phyloP scores from a whole-genome alignment of 2,113 vertebrate genomes.

The Megaceryle maxima region DNA sequence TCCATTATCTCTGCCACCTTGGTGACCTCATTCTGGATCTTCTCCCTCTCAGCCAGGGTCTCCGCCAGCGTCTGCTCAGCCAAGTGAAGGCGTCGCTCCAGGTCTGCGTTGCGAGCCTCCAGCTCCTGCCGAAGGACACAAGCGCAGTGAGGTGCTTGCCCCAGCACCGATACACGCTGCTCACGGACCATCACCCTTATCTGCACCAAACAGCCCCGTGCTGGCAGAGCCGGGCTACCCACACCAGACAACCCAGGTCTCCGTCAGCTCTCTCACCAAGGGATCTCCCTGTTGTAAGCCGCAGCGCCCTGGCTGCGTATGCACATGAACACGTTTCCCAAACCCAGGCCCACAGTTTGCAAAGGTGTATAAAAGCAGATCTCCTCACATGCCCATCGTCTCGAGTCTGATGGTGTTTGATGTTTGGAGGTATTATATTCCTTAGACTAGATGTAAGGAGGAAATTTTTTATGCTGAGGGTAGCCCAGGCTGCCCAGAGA shows the following conservation, averaged over 20 bases:
- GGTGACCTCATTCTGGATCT: slow-evolving; percentile 83
- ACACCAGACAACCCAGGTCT: neutral
- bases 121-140: slow-evolving; percentile 75
- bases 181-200: neutral
- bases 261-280: fast-evolving
- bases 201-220: neutral
- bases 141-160: fast-evolving
- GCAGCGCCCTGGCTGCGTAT: fast-evolving
- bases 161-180: neutral
- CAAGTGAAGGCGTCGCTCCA: slow-evolving; percentile 85
- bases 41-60: slow-evolving; percentile 84
- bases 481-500: neutral
- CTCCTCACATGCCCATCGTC: fast-evolving
- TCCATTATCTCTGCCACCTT: slow-evolving; percentile 90
- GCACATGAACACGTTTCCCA: fast-evolving
- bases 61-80: slow-evolving; percentile 84
- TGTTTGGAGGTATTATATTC: neutral
- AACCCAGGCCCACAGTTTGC: fast-evolving
- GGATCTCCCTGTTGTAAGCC: fast-evolving
- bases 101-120: slow-evolving; percentile 84
- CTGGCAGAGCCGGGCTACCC: neutral
- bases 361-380: neutral
- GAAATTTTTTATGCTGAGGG: neutral
- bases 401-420: neutral
- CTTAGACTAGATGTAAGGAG: neutral